These are phyloP conservation scores for Drosophila repleta DNA, from an alignment of 1,140 invertebrate genomes.

Conservation along the genomic window DNA sequence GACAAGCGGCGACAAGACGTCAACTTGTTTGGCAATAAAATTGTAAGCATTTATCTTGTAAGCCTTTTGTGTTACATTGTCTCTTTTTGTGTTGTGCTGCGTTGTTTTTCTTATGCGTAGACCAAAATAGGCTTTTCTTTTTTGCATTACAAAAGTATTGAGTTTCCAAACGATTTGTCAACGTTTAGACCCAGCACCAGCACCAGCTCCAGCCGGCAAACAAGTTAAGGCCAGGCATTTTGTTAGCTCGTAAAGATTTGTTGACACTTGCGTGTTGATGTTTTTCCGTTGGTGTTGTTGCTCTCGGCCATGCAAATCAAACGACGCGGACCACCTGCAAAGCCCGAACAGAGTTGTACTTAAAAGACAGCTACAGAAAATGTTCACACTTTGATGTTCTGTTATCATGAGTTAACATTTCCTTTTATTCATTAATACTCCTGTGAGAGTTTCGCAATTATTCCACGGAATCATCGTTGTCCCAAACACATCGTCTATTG, in stretches of 20 bases:
- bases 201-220: neutral
- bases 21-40: constrained; percentile 76
- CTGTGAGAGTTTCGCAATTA: neutral
- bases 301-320: constrained; percentile 39
- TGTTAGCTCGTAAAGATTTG: constrained; percentile 73
- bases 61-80: constrained; percentile 24
- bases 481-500: no score
- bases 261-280: constrained; percentile 75
- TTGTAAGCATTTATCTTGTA: constrained; percentile 79
- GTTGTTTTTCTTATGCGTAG: constrained; percentile 55
- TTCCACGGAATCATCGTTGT: neutral
- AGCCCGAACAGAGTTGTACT: constrained; percentile 6
- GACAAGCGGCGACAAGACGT: constrained; percentile 60
- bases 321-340: constrained; percentile 40
- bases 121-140: constrained; percentile 64
- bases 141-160: constrained; percentile 80
- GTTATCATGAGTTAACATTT: neutral
- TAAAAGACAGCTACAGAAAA: constrained; percentile 5
- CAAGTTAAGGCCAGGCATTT: constrained; percentile 48
- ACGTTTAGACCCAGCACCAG: constrained; percentile 57
- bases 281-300: constrained; percentile 45
- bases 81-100: constrained; percentile 31
- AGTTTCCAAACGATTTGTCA: constrained; percentile 78
- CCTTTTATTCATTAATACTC: neutral
- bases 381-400: constrained; percentile 11